These are phyloP conservation scores for Chaetoderma sp. DNA, from an alignment of 2,888 invertebrate genomes.

Conservation along the genomic window DNA sequence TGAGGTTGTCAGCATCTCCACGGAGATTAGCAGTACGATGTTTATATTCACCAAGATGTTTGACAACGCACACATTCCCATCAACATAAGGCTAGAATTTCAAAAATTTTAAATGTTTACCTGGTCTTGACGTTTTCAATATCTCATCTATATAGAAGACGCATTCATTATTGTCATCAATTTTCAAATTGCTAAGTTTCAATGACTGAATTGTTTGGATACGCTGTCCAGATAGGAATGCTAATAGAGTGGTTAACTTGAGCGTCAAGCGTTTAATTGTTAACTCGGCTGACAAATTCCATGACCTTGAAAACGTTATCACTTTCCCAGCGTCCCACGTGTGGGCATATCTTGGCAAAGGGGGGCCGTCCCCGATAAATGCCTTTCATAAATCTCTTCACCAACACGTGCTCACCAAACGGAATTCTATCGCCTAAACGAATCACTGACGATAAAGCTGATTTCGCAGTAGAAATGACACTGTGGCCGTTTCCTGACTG, in stretches of 20 bases:
- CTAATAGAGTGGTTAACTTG: slow-evolving; percentile 4
- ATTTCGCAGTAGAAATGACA: slow-evolving; percentile 21
- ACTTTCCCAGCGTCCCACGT: slow-evolving; percentile 10
- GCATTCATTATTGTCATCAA: no score
- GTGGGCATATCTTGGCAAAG: background rate
- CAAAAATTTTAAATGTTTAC: background rate
- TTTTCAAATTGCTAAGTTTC: no score
- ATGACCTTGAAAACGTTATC: background rate
- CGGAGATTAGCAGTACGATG: background rate
- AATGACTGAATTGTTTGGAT: background rate
- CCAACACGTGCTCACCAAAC: background rate
- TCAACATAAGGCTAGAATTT: background rate
- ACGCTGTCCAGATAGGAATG: slow-evolving; percentile 6
- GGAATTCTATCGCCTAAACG: background rate
- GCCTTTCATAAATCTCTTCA: slow-evolving; percentile 2
- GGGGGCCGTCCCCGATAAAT: background rate
- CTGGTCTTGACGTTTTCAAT: background rate
- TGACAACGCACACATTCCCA: background rate
- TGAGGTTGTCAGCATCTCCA: background rate
- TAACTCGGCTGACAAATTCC: background rate
- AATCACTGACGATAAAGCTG: background rate
- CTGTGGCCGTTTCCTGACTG: slow-evolving; percentile 25
- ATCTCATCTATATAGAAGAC: background rate
- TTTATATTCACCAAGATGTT: background rate
- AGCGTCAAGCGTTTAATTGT: background rate